Conservation (phyloP, 2,797 vertebrate genomes). For the Enteromius paludinosus region DNA sequence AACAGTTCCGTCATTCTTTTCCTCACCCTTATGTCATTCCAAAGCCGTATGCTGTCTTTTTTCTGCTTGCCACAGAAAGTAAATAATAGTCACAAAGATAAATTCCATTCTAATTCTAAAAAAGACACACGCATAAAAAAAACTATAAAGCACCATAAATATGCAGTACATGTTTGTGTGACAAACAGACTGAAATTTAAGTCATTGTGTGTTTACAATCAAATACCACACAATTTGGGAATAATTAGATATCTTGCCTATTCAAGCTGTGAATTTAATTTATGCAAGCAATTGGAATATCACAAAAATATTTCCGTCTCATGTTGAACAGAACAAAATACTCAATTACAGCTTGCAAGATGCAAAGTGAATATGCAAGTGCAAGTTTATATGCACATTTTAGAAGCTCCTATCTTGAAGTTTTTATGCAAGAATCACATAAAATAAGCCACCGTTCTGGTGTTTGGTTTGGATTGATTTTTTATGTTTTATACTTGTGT, state of each 20-base stretch:
- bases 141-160: background rate
- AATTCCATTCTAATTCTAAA: background rate
- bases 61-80: background rate
- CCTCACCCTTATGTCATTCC: constrained; percentile 5
- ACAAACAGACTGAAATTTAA: background rate
- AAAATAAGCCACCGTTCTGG: background rate
- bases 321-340: background rate
- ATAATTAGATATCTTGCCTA: background rate
- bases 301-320: background rate
- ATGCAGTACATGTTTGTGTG: background rate
- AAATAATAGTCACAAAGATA: background rate
- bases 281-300: background rate
- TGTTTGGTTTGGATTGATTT: background rate
- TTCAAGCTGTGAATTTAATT: background rate
- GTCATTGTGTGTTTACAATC: background rate
- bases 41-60: background rate
- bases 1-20: constrained; percentile 46
- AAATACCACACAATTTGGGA: background rate
- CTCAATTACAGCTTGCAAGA: background rate
- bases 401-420: background rate
- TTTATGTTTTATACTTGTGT: background rate
- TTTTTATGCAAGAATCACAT: background rate
- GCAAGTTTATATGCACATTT: background rate
- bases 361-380: background rate
- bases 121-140: background rate